Percentiles rank a stretch among this genome's conserved stretches.
Evolutionary conservation across 2,888 invertebrate species (phyloP).

Genomic region (Apotomis capreana): DNA sequence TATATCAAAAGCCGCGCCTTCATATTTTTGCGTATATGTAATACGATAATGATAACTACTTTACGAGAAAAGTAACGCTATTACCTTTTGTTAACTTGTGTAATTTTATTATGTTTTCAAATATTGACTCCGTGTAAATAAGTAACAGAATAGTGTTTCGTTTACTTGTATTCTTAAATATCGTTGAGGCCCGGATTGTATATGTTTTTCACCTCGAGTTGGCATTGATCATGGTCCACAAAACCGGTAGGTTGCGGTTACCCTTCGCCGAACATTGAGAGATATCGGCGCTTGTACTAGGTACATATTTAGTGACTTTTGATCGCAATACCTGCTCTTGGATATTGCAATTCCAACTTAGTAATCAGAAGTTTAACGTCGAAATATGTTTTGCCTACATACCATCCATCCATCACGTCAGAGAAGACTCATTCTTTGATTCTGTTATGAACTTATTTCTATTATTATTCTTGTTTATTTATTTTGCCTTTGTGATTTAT

Average conservation of each 20-base stretch:
- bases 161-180: slow-evolving; percentile 18
- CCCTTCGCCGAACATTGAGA: slow-evolving; percentile 72
- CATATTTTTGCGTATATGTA: no score
- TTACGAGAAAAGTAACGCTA: no score
- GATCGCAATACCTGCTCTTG: slow-evolving; percentile 11
- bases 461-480: no score
- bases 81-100: no score
- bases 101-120: no score
- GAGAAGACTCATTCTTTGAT: background rate
- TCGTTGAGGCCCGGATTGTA: slow-evolving; percentile 42
- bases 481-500: no score
- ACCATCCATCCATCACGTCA: background rate
- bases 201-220: slow-evolving; percentile 74
- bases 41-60: no score
- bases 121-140: background rate
- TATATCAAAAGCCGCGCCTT: background rate
- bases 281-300: slow-evolving; percentile 41
- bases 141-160: background rate
- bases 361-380: background rate
- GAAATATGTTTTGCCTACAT: background rate
- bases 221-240: slow-evolving; percentile 76
- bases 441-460: no score
- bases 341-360: slow-evolving; percentile 9
- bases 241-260: slow-evolving; percentile 79
- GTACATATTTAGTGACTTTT: slow-evolving; percentile 14